Evolutionary conservation across 1,140 invertebrate genomes (phyloP).

Genomic region (Listronotus bonariensis): DNA sequence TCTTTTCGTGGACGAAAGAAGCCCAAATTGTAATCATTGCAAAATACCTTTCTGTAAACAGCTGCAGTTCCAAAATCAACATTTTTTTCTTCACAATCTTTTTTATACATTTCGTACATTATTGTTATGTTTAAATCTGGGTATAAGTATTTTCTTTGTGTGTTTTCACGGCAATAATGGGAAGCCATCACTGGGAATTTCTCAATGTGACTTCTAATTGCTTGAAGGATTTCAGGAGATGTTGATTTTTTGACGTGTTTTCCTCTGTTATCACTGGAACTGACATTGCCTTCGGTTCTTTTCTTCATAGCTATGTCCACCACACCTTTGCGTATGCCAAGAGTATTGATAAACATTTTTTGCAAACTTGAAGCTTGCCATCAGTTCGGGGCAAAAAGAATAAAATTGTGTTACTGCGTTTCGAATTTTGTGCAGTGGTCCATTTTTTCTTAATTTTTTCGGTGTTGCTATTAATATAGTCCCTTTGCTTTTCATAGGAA

Average conservation of each 20-base stretch:
- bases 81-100: conserved; percentile 18
- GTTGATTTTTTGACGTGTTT: conserved; percentile 3
- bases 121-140: conserved; percentile 18
- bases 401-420: too few species aligned
- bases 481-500: too few species aligned
- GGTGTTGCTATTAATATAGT: too few species aligned
- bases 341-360: conserved; percentile 24
- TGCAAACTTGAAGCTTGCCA: too few species aligned
- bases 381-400: too few species aligned
- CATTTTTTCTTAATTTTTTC: too few species aligned
- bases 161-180: conserved; percentile 22
- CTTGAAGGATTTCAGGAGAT: not conserved
- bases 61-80: too few species aligned
- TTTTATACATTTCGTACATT: conserved; percentile 24
- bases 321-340: conserved; percentile 15
- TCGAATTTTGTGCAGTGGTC: too few species aligned
- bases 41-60: too few species aligned
- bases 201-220: conserved; percentile 12
- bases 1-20: conserved; percentile 21
- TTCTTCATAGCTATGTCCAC: conserved; percentile 17
- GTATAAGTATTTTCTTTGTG: conserved; percentile 25
- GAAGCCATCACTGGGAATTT: conserved; percentile 5
- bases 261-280: not conserved
- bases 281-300: conserved; percentile 4
- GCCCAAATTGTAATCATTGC: too few species aligned